Conservation (phyloP, 2,888 invertebrate species). For the Pristionchus maxplancki region DNA sequence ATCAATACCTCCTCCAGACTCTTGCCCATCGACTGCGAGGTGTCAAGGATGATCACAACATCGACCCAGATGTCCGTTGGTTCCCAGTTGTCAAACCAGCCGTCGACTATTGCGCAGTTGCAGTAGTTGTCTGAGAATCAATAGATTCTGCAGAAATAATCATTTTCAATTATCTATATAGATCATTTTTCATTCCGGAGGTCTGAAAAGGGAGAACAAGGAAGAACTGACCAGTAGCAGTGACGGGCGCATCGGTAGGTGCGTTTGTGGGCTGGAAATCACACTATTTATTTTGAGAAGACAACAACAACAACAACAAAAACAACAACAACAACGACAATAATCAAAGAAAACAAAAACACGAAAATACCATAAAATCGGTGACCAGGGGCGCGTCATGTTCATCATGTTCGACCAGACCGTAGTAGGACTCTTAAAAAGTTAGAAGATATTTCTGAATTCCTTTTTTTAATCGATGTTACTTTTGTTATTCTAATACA, state of each 20-base stretch:
- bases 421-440: too few relatives aligned
- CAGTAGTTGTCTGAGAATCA: neutral
- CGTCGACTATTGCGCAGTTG: neutral
- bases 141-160: too few relatives aligned
- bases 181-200: too few relatives aligned
- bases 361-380: neutral
- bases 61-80: neutral
- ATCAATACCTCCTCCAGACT: slow-evolving; percentile 41
- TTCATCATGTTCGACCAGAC: neutral
- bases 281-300: too few relatives aligned
- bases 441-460: too few relatives aligned
- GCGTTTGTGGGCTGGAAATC: neutral
- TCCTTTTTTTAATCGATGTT: too few relatives aligned
- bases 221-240: neutral
- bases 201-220: too few relatives aligned
- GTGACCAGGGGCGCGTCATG: neutral
- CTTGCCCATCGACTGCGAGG: neutral
- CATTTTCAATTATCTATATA: too few relatives aligned
- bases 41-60: slow-evolving; percentile 11
- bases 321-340: too few relatives aligned
- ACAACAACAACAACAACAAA: too few relatives aligned
- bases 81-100: neutral
- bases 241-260: neutral
- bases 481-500: too few relatives aligned
- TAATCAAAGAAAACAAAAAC: too few relatives aligned